Evolutionary conservation across 2,888 invertebrate species (phyloP), one percentile per base, ranked within the genome.

Genomic region (Taenaris catops): DNA sequence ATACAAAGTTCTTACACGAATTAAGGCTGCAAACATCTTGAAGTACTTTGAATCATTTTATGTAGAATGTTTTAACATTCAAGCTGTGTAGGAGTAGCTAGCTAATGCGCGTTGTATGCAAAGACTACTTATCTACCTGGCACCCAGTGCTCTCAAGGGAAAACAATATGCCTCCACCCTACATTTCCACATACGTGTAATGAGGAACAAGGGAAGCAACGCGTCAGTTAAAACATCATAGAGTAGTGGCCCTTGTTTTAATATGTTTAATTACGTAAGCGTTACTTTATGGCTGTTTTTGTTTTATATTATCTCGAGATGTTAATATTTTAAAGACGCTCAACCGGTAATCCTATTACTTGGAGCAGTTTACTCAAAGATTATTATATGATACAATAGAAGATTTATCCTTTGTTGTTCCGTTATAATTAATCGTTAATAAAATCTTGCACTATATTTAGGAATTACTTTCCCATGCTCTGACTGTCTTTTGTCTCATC

Each of bases 71-170:
- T 23, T 23, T 10, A 23, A 16, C 21, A 31, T 31, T 23, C 23
- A 16, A 10, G 8, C 18, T 11, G 17, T 11, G 41, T 41, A 56
- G 11, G 8, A 31, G 29, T 29, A 29, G 59, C 62, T 53, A 48
- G 57, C 63, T 73, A 78, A 79, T 78, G 74, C 62, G 44, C 42
- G 62, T 63, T 65, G 72, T 70, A 72, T 70, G 69, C 63, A 66
- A 65, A 70, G 66, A 66, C 69, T 69, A 62, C 62, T 66, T 63
- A 48, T 42, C 46, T 41, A 58, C 60, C 63, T 42, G 44, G 62
- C 55, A 61, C 57, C 63, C 70, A 70, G 60, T 53, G 49, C 48
- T 65, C 75, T 66, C 70, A 37, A 51, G 66, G 69, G 72, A 60
- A 49, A 47, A 41, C 38, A 67, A 58, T 47, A 44, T 48, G 44